Conservation (phyloP, 2,113 vertebrate species). For the Bubo blakistoni region DNA sequence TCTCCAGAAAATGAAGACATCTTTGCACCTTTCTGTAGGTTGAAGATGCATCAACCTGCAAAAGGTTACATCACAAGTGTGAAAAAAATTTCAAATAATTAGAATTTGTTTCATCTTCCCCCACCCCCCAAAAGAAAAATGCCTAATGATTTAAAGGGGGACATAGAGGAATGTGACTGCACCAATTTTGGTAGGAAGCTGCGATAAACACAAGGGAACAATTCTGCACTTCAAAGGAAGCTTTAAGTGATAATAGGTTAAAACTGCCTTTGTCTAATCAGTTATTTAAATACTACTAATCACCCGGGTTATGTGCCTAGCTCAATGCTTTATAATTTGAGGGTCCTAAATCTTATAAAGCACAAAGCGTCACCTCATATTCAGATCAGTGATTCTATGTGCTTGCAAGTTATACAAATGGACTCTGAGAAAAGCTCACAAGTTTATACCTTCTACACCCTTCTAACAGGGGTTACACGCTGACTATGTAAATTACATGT, state of each 20-base stretch:
- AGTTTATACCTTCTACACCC: neutral
- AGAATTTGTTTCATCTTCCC: neutral
- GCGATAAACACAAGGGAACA: neutral
- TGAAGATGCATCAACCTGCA: neutral
- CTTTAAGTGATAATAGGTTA: neutral
- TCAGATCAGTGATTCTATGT: neutral
- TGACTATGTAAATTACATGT: neutral
- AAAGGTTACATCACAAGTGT: neutral
- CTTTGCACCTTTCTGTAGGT: neutral
- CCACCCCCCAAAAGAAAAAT: neutral
- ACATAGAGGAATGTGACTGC: neutral
- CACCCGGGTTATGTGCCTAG: neutral
- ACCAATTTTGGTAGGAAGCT: neutral
- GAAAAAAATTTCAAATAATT: neutral
- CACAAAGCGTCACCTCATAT: neutral
- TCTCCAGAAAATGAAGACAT: neutral
- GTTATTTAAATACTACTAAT: conserved; percentile 31
- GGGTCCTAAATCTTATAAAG: neutral
- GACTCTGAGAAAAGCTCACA: neutral
- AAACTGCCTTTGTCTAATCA: neutral
- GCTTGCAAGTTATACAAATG: neutral
- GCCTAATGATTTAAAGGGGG: neutral
- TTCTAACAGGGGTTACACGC: neutral
- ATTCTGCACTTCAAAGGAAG: neutral
- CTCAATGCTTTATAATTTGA: neutral